Conservation (phyloP, 2,888 invertebrate species). For the Meliscaeva auricollis region DNA sequence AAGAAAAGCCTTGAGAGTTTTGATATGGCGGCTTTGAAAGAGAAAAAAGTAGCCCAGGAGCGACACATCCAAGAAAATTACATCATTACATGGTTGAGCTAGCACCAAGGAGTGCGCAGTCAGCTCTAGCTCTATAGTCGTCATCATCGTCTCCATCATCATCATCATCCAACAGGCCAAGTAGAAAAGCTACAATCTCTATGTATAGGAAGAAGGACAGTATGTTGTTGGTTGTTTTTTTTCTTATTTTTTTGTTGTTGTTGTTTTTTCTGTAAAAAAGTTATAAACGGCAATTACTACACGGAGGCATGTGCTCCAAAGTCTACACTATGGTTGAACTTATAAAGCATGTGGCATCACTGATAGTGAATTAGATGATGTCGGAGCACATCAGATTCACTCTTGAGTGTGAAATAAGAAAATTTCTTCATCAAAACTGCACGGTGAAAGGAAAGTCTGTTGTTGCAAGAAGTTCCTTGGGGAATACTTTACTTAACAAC, state of each 20-base stretch:
- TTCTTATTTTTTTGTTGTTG: background rate
- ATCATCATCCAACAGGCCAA: background rate
- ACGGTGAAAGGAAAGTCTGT: background rate
- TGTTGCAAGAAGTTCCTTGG: background rate
- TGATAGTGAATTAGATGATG: conserved; percentile 57
- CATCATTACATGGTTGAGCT: conserved; percentile 71
- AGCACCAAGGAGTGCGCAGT: conserved; percentile 49
- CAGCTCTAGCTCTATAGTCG: background rate
- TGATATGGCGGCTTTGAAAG: conserved; percentile 17
- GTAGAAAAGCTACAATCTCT: conserved; percentile 3
- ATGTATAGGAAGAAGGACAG: conserved; percentile 5
- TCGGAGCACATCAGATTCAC: conserved; percentile 21
- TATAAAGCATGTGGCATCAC: conserved; percentile 44
- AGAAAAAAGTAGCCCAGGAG: conserved; percentile 56
- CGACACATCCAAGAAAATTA: conserved; percentile 68
- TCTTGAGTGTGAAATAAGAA: conserved; percentile 60
- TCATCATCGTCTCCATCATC: conserved; percentile 2
- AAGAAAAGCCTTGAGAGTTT: conserved; percentile 7
- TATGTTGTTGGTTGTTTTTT: too few species aligned
- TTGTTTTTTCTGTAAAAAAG: conserved; percentile 30
- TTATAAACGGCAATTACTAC: conserved; percentile 64
- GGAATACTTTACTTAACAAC: background rate
- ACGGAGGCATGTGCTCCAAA: conserved; percentile 58
- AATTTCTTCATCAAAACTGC: conserved; percentile 64
- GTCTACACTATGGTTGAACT: conserved; percentile 24